Evolutionary conservation across 2,888 invertebrate species (phyloP), one percentile per base, ranked within the genome.

Genomic region (Salpingus planirostris): DNA sequence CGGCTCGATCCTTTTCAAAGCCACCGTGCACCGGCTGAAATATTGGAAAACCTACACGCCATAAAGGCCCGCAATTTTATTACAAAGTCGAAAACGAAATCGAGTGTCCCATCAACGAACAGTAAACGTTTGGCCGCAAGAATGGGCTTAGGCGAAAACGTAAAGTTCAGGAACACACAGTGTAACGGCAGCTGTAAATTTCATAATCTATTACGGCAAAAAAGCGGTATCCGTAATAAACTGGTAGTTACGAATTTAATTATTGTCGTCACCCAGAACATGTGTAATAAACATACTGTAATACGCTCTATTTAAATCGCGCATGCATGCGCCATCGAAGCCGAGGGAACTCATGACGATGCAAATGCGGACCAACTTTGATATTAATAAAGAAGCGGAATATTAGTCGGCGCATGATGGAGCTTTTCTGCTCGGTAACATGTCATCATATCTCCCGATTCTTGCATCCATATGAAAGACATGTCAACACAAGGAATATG

Each of bases 311-410:
- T 18, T 5, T 18, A 18, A 8, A n/a, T n/a, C n/a, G n/a, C n/a
- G n/a, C n/a, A n/a, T n/a, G n/a, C n/a, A n/a, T n/a, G n/a, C n/a
- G n/a, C n/a, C n/a, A n/a, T n/a, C n/a, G n/a, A n/a, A n/a, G n/a
- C n/a, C n/a, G n/a, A n/a, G n/a, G n/a, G n/a, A n/a, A n/a, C n/a
- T n/a, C n/a, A n/a, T n/a, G n/a, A n/a, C n/a, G 21, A 53, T 55
- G 54, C 52, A 59, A 59, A 56, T 55, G 54, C 42, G 46, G 37
- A 49, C 27, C 51, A 44, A 52, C 50, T 57, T 55, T 54, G 52
- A 58, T 58, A 59, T 59, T 59, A 59, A 59, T 60, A 60, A 60
- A 59, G 58, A 55, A 55, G 57, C 49, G 48, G 49, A 47, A 48
- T 55, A 56, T 57, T 51, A 52, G 52, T 18, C 47, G 10, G 42